Percentiles rank a stretch among this genome's conserved stretches.
phyloP scores from a whole-genome alignment of 2,888 invertebrate species.

The Cephus sareptanus region DNA sequence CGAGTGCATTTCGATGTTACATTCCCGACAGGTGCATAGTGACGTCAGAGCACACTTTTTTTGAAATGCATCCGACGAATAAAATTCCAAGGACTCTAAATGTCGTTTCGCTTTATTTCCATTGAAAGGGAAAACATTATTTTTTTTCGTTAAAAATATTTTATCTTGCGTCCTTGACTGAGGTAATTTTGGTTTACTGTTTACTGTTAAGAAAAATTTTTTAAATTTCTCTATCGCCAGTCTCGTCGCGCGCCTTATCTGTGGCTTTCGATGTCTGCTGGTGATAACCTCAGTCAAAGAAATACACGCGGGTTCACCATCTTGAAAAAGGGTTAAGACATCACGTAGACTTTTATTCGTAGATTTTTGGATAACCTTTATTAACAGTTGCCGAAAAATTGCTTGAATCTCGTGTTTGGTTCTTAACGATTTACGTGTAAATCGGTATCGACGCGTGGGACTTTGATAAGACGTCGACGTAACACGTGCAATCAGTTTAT shows the following conservation, averaged over 20 bases:
- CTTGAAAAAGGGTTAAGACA: not conserved
- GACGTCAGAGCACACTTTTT: not conserved
- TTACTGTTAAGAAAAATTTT: not conserved
- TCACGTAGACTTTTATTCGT: not conserved
- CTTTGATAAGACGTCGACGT: not conserved
- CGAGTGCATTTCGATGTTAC: constrained; percentile 41
- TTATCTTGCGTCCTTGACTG: not conserved
- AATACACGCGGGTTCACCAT: not conserved
- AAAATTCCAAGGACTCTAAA: not conserved
- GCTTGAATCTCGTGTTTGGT: not conserved
- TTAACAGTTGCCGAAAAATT: not conserved
- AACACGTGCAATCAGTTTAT: not conserved
- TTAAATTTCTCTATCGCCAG: not conserved
- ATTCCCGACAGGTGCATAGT: constrained; percentile 37
- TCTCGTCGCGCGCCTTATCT: not conserved
- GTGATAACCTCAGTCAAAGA: not conserved
- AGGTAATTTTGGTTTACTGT: not conserved
- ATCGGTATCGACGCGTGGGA: not conserved
- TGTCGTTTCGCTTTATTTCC: not conserved
- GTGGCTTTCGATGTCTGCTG: not conserved
- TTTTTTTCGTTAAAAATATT: not conserved
- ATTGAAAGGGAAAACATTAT: not conserved
- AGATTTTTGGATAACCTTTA: not conserved
- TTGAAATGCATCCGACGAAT: not conserved
- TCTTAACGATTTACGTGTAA: not conserved